phyloP scores from a whole-genome alignment of 2,888 invertebrate genomes.

The Nymphalis polychloros region DNA sequence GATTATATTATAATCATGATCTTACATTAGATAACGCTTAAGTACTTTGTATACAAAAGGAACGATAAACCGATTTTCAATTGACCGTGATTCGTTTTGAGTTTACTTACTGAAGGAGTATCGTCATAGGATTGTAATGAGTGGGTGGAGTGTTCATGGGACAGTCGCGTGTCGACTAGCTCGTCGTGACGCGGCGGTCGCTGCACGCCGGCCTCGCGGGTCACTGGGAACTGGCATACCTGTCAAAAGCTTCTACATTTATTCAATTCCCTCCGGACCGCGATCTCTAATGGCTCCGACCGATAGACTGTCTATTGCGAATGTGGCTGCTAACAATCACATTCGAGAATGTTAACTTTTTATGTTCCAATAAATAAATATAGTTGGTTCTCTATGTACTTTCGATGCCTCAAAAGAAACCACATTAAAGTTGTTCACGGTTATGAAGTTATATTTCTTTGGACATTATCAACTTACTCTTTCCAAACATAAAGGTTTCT shows the following conservation, averaged over 20 bases:
- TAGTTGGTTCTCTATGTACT: too few relatives aligned
- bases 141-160: background rate
- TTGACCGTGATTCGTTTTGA: too few relatives aligned
- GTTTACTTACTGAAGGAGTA: constrained; percentile 13
- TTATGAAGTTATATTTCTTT: background rate
- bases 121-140: background rate
- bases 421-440: background rate
- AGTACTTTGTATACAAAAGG: too few relatives aligned
- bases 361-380: too few relatives aligned
- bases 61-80: too few relatives aligned
- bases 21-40: too few relatives aligned
- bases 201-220: constrained; percentile 44
- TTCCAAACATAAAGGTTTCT: constrained; percentile 43
- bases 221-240: constrained; percentile 33
- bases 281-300: too few relatives aligned
- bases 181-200: constrained; percentile 42
- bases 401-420: too few relatives aligned
- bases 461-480: constrained; percentile 42
- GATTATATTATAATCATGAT: too few relatives aligned
- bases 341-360: too few relatives aligned
- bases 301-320: too few relatives aligned
- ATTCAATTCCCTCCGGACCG: background rate
- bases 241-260: background rate
- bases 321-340: too few relatives aligned
- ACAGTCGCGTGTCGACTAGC: background rate